Evolutionary conservation across 1,140 invertebrate genomes (phyloP), one percentile per base, ranked within the genome.

Genomic region (Drosophila busckii): DNA sequence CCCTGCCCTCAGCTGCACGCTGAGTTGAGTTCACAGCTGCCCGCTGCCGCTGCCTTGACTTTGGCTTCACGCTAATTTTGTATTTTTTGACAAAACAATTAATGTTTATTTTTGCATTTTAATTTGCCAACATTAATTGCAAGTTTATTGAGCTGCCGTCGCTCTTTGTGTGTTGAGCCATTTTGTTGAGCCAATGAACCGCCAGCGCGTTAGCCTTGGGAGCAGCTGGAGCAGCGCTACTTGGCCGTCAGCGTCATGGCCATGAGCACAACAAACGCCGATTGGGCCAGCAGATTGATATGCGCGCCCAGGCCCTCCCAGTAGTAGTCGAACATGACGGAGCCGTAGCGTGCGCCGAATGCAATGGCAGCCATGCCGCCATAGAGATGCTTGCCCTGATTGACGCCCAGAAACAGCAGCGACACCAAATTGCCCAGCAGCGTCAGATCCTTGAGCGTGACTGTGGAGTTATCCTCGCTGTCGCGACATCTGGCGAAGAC

Each of bases 81-180:
- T 48, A 71, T 42, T 61, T 53, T 70, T 67, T 76, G 62, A 71
- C 67, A 80, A 78, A 76, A 80, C 69, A 80, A 80, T 80, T 82
- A 84, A 83, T 83, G 76, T 84, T 76, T 78, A 83, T 83, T 83
- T 76, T 84, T 84, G 76, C 63, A 83, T 83, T 83, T 84, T 76
- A 76, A 83, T 83, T 83, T 76, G 76, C 70, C 53, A 76, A 83
- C 78, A 83, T 83, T 83, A 83, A 83, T 83, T 83, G 78, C 76
- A 84, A 68, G 58, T 83, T 83, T 83, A 83, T 83, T 83, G 76
- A 83, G 76, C 63, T 37, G 58, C 42, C 37, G 40, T 22, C 20
- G 22, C 31, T 35, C n/a, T 46, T 38, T 32, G 53, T 60, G 48
- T 41, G 9, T 23, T 10, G n/a, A 46, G 44, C 44, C 44, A 34